Conservation (phyloP, 2,888 invertebrate species). For the Notocelia uddmanniana region DNA sequence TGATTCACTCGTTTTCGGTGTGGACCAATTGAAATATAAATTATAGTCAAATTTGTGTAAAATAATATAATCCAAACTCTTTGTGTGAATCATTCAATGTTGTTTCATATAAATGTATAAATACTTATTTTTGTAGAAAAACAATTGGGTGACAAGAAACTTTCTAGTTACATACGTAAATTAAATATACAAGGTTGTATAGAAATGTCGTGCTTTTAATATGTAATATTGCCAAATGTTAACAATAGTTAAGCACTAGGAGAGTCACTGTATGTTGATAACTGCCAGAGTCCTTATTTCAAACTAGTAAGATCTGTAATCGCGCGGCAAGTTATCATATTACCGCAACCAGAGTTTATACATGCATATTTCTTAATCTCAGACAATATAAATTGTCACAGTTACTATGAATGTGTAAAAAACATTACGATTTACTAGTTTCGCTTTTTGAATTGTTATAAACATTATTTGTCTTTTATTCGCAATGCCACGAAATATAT, state of each 20-base stretch:
- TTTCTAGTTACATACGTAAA: slow-evolving; percentile 41
- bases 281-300: slow-evolving; percentile 16
- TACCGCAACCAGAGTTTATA: background rate
- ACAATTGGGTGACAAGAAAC: slow-evolving; percentile 1
- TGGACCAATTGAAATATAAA: slow-evolving; percentile 55
- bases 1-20: slow-evolving; percentile 53
- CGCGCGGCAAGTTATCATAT: background rate
- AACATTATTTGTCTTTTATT: slow-evolving; percentile 50
- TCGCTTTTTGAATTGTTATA: slow-evolving; percentile 29
- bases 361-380: slow-evolving; percentile 29
- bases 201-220: slow-evolving; percentile 40
- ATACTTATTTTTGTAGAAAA: slow-evolving; percentile 18
- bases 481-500: slow-evolving; percentile 51
- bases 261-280: slow-evolving; percentile 4
- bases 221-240: slow-evolving; percentile 42
- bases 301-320: background rate
- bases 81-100: slow-evolving; percentile 9
- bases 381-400: slow-evolving; percentile 32
- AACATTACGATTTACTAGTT: slow-evolving; percentile 16
- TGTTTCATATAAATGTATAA: slow-evolving; percentile 30
- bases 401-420: slow-evolving; percentile 17
- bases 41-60: slow-evolving; percentile 18
- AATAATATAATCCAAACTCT: background rate
- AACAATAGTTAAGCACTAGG: slow-evolving; percentile 31
- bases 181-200: slow-evolving; percentile 37